Evolutionary conservation across 2,888 invertebrate genomes (phyloP).

Genomic region (Morpho helenor): DNA sequence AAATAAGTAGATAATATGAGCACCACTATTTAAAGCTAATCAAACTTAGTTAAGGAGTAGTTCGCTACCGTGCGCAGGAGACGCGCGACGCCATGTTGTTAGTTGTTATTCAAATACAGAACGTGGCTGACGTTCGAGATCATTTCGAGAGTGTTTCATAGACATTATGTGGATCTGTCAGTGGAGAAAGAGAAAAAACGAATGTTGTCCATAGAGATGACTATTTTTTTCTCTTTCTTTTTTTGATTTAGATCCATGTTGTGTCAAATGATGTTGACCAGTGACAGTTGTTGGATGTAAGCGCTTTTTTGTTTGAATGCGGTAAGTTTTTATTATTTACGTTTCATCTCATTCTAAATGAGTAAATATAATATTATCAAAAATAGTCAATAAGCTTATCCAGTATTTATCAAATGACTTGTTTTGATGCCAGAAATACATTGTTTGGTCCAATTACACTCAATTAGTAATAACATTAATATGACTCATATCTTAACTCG

Average conservation of each 20-base stretch:
- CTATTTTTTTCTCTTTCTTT: constrained; percentile 1
- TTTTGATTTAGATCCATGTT: constrained; percentile 11
- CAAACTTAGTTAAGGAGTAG: constrained; percentile 81
- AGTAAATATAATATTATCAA: too few relatives aligned
- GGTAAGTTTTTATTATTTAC: constrained; percentile 11
- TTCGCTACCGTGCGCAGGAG: constrained; percentile 69
- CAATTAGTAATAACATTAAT: constrained; percentile 6
- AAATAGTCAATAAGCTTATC: too few relatives aligned
- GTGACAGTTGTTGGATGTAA: constrained; percentile 67
- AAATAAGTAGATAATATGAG: constrained; percentile 79
- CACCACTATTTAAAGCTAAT: constrained; percentile 83
- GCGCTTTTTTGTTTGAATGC: constrained; percentile 14
- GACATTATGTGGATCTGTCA: constrained; percentile 14
- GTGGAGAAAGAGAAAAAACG: not conserved
- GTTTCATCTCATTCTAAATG: too few relatives aligned
- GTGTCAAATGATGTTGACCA: constrained; percentile 45
- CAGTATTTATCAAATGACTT: not conserved
- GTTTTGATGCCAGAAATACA: not conserved
- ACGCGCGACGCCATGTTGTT: constrained; percentile 51
- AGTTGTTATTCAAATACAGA: constrained; percentile 55
- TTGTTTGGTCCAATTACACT: constrained; percentile 1
- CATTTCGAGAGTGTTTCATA: constrained; percentile 14
- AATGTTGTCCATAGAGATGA: not conserved
- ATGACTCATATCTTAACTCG: constrained; percentile 2
- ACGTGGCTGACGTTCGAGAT: constrained; percentile 49